Evolutionary conservation across 2,797 vertebrate genomes (phyloP), one percentile per base, ranked within the genome.

Genomic region (Spinibarbus caldwelli): DNA sequence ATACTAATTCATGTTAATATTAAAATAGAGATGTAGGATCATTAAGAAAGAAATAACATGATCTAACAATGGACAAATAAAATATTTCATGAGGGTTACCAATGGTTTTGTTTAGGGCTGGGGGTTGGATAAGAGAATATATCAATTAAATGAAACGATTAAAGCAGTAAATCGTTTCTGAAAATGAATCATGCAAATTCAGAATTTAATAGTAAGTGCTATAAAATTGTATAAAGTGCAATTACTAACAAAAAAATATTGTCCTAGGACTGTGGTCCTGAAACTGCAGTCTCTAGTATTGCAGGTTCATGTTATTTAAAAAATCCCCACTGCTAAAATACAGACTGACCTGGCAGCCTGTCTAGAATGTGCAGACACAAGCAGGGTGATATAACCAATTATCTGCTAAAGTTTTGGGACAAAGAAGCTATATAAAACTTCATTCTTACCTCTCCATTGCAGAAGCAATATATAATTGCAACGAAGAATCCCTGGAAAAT

Each of bases 401-500:
- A n/a, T n/a, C n/a, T n/a, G n/a, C n/a, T n/a, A n/a, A n/a, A n/a
- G n/a, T n/a, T n/a, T n/a, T n/a, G n/a, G n/a, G n/a, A n/a, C n/a
- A n/a, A n/a, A n/a, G n/a, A n/a, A n/a, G n/a, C n/a, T n/a, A 62
- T 2, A 64, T 64, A 64, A 17, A 66, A 66, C 6, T 7, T 5
- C 0, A 9, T 36, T 79, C 96, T 95, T 92, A 99, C 98, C 97
- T 99, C 98, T 59, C 98, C 98, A 0, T 99, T 99, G 93, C 98
- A 99, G 94, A 99, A 99, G 93, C 98, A 99, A 94, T 99, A 99
- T 93, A 99, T 99, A 88, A 99, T 98, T 86, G 98, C 97, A 12
- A 99, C 97, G 83, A 99, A 97, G 93, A 99, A 99, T 90, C 98
- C 98, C 98, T 99, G 92, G 0, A 83, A 90, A 92, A 91, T 85